Evolutionary conservation across 2,888 invertebrate genomes (phyloP), one percentile per base, ranked within the genome.

Genomic region (Chrysomela aeneicollis): DNA sequence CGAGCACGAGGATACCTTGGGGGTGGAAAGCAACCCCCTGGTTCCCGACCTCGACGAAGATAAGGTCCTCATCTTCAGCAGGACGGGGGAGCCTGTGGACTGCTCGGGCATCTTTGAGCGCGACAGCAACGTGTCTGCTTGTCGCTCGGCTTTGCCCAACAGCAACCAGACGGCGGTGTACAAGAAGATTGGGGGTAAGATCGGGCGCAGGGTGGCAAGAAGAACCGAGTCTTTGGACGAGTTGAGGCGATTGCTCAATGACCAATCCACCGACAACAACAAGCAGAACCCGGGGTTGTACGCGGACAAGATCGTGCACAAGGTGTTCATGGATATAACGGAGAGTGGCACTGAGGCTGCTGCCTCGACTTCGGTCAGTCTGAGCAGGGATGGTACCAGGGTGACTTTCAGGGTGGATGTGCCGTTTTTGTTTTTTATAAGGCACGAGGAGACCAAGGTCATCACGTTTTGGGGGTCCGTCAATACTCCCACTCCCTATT

Each of bases 381-480:
- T 91, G 59, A 84, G 87, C 1, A 84, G 89, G 47, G 83, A 86
- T 46, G 88, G 88, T 0, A 84, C 84, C 8, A 83, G 84, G 21
- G 83, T 86, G 67, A 78, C 79, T 1, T 84, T 86, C 68, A 84
- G 86, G 65, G 89, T 88, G 0, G 87, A 92, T 74, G 86, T 89
- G 30, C 93, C 93, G 0, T 93, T 92, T 80, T 83, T 89, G 63
- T 90, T 92, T 77, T 89, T 92, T 77, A 91, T 93, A 68, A 85
- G 90, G 69, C 89, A 92, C 76, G 88, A 89, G 69, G 82, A 83
- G 22, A 88, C 90, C 2, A 87, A 87, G 71, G 83, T 90, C 6
- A 85, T 91, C 22, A 85, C 90, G 51, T 93, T 93, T 78, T 91
- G 90, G 86, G 92, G 90, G 0, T 85, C 87, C 26, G 86, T 92